phyloP scores from a whole-genome alignment of 2,888 invertebrate species.

The Digitonthophagus gazella region DNA sequence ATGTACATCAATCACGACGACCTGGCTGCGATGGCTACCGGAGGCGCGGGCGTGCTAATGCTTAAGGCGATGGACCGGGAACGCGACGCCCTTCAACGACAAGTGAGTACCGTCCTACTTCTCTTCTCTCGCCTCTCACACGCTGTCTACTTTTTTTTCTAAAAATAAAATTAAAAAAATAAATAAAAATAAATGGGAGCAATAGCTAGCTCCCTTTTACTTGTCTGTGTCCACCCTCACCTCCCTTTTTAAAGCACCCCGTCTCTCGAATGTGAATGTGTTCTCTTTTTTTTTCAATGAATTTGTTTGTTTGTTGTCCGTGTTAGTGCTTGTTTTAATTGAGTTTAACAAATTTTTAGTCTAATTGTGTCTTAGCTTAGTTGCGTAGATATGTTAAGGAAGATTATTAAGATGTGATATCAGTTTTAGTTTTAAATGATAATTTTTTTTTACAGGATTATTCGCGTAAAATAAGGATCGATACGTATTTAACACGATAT shows the following conservation, averaged over 20 bases:
- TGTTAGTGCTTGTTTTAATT: not conserved
- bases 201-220: too few relatives aligned
- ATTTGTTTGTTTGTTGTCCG: not conserved
- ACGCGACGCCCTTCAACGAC: conserved; percentile 90
- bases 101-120: conserved; percentile 68
- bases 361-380: not conserved
- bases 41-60: conserved; percentile 74
- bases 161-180: not conserved
- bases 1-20: conserved; percentile 98
- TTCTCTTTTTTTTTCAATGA: not conserved
- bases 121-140: conserved; percentile 21
- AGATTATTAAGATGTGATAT: not conserved
- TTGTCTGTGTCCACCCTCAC: not conserved
- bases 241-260: not conserved
- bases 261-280: not conserved
- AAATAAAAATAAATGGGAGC: too few relatives aligned
- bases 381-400: not conserved
- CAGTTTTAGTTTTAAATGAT: not conserved
- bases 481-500: not conserved
- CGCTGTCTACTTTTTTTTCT: conserved; percentile 17
- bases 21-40: conserved; percentile 83
- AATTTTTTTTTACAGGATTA: not conserved
- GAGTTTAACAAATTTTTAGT: not conserved
- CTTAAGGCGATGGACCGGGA: conserved; percentile 91
- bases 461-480: not conserved